These are phyloP conservation scores for Solenopsis fugax DNA, from an alignment of 1,140 invertebrate species.

Conservation along the genomic window DNA sequence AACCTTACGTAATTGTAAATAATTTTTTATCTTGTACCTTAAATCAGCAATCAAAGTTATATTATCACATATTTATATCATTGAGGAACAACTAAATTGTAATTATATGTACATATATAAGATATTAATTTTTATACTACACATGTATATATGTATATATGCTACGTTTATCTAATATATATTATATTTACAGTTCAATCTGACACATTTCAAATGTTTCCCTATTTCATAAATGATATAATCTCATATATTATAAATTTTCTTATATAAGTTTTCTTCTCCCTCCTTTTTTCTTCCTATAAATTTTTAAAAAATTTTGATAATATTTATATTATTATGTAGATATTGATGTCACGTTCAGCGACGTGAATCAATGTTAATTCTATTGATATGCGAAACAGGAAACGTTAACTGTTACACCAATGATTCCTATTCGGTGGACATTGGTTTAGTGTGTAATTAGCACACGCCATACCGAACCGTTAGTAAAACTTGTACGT, in stretches of 20 bases:
- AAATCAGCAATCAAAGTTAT: neutral
- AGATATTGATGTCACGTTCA: neutral
- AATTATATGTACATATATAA: neutral
- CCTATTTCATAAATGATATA: too few species aligned
- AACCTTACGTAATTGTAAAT: neutral
- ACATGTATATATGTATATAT: neutral
- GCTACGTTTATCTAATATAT: too few species aligned
- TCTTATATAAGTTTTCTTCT: too few species aligned
- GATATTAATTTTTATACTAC: neutral
- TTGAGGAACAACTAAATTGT: neutral
- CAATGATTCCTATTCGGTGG: constrained; percentile 24
- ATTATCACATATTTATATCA: neutral
- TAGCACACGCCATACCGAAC: constrained; percentile 55
- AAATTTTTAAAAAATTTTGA: too few species aligned
- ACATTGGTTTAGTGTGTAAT: constrained; percentile 61
- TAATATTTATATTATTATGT: neutral
- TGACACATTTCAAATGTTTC: too few species aligned
- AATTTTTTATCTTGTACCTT: constrained; percentile 14
- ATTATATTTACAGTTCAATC: too few species aligned
- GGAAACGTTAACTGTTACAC: constrained; percentile 48
- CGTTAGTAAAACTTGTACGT: constrained; percentile 66
- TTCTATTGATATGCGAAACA: neutral
- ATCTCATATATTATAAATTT: too few species aligned
- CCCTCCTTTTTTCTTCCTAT: too few species aligned
- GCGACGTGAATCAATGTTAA: neutral